Conservation (phyloP, 2,888 invertebrate genomes). For the Polydrusus pterygomalis region DNA sequence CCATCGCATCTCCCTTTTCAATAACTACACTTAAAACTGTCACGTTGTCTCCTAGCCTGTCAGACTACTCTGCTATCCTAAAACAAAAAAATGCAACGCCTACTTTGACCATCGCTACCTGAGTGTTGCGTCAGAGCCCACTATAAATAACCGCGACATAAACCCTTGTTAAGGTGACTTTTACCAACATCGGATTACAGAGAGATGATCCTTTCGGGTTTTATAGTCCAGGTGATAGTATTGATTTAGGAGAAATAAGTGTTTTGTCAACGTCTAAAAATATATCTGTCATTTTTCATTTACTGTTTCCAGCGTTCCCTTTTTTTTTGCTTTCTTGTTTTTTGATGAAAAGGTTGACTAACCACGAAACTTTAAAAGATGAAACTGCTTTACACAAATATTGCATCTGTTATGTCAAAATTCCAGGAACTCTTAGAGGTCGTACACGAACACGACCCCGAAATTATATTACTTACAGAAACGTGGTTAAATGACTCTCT, state of each 20-base stretch:
- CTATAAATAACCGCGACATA: conserved; percentile 72
- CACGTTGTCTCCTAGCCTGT: conserved; percentile 68
- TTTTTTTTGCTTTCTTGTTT: neutral
- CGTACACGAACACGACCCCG: too few relatives aligned
- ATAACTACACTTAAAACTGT: conserved; percentile 65
- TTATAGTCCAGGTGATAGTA: conserved; percentile 24
- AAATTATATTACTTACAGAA: too few relatives aligned
- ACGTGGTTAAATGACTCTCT: too few relatives aligned
- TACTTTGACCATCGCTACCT: conserved; percentile 71
- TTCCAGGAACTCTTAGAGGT: too few relatives aligned
- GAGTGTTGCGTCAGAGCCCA: conserved; percentile 71
- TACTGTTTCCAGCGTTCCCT: neutral
- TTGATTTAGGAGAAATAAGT: neutral
- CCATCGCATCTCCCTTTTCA: conserved; percentile 17
- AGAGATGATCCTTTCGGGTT: conserved; percentile 54
- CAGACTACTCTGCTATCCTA: conserved; percentile 65
- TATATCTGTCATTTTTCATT: neutral
- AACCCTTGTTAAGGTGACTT: conserved; percentile 71
- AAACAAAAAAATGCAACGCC: conserved; percentile 68
- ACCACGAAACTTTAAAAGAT: too few relatives aligned
- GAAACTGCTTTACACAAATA: too few relatives aligned
- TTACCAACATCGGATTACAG: conserved; percentile 70
- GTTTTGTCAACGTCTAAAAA: neutral
- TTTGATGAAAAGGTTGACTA: neutral
- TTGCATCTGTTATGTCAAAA: too few relatives aligned